Evolutionary conservation across 2,797 vertebrate species (phyloP).

Genomic region (Enteromius radiatus): DNA sequence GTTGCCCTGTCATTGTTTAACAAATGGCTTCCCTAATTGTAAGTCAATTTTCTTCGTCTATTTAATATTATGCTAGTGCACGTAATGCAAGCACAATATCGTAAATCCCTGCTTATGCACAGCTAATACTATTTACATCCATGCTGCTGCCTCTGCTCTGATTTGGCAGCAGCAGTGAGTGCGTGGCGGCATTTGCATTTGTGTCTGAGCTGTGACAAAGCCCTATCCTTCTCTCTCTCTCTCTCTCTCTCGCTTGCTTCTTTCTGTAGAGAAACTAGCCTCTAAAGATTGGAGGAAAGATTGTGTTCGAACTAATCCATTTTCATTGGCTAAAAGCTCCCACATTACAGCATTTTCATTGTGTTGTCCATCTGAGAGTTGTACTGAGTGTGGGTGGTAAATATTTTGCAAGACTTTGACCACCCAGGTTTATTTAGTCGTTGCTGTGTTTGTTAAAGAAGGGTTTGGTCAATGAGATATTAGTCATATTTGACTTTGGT

Average conservation of each 20-base stretch:
- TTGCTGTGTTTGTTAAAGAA: conserved; percentile 20
- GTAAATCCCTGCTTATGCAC: conserved; percentile 48
- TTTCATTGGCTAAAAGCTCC: conserved; percentile 18
- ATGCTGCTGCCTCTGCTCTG: conserved; percentile 37
- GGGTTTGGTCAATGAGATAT: conserved; percentile 20
- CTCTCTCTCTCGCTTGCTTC: neutral
- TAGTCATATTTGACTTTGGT: conserved; percentile 22
- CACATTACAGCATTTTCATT: neutral
- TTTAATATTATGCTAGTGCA: conserved; percentile 52
- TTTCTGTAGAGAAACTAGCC: neutral
- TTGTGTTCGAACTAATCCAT: conserved; percentile 10
- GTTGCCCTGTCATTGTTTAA: conserved; percentile 52
- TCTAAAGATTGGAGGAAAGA: conserved; percentile 20
- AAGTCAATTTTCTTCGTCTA: conserved; percentile 62
- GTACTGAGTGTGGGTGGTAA: conserved; percentile 11
- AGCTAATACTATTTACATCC: conserved; percentile 57
- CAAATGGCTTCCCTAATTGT: conserved; percentile 62
- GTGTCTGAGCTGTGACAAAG: conserved; percentile 27
- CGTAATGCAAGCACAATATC: conserved; percentile 53
- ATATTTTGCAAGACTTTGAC: conserved; percentile 12
- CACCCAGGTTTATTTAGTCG: conserved; percentile 11
- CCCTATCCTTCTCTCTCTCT: neutral
- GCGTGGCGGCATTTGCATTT: conserved; percentile 23
- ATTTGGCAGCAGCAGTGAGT: conserved; percentile 21
- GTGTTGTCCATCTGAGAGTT: conserved; percentile 22